These are phyloP conservation scores for Xanthorhoe designata DNA, from an alignment of 2,888 invertebrate genomes.

Conservation along the genomic window DNA sequence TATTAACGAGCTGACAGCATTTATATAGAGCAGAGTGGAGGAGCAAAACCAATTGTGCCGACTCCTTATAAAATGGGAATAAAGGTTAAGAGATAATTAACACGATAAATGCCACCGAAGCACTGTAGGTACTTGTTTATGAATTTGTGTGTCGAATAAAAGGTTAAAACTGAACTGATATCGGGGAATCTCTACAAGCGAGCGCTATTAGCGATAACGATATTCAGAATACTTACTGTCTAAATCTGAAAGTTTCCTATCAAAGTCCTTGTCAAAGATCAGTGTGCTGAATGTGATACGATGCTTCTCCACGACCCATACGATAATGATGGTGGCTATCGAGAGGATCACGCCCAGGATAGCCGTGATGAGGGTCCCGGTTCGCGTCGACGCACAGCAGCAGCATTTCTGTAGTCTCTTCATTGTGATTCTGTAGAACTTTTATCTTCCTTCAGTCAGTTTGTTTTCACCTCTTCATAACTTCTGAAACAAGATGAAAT, in stretches of 20 bases:
- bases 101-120: too few species aligned
- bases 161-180: too few species aligned
- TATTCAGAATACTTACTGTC: slow-evolving; percentile 80
- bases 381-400: slow-evolving; percentile 89
- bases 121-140: too few species aligned
- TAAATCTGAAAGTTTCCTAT: slow-evolving; percentile 85
- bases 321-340: slow-evolving; percentile 88
- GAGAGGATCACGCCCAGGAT: slow-evolving; percentile 90
- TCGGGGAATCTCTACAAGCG: too few species aligned
- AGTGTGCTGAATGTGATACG: slow-evolving; percentile 91
- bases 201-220: background rate
- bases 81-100: too few species aligned
- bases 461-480: slow-evolving; percentile 54
- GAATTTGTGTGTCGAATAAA: too few species aligned
- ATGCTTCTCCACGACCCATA: slow-evolving; percentile 85
- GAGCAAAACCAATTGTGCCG: background rate
- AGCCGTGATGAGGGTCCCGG: slow-evolving; percentile 91
- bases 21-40: background rate
- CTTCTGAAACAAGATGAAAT: slow-evolving; percentile 52
- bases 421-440: slow-evolving; percentile 56
- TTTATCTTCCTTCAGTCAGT: slow-evolving; percentile 11
- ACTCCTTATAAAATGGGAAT: background rate
- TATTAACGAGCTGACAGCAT: background rate
- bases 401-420: slow-evolving; percentile 88
- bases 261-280: slow-evolving; percentile 87